A percentile compares a stretch with the other conserved stretches of the same genome.
Evolutionary conservation across 2,797 vertebrate species (phyloP).

Genomic region (Malurus splendens): DNA sequence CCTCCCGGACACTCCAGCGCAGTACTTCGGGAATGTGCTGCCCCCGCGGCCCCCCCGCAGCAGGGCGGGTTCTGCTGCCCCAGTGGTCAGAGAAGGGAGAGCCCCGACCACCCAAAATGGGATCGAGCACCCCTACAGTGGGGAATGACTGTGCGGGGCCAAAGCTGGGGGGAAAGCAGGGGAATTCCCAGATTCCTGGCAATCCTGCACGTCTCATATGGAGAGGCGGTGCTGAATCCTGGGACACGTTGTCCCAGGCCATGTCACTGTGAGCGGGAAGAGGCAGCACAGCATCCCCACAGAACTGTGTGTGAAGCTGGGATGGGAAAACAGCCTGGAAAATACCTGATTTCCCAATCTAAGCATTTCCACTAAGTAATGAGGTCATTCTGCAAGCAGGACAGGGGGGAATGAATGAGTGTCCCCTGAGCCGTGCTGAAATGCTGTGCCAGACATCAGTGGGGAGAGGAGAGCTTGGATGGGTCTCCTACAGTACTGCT

Average conservation of each 20-base stretch:
- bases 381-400: accelerated
- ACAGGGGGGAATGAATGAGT: not conserved
- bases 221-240: not conserved
- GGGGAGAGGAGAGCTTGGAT: accelerated
- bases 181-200: not conserved
- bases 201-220: not conserved
- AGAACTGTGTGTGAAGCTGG: accelerated
- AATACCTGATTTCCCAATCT: not conserved
- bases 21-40: not conserved
- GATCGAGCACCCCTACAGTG: accelerated
- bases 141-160: not conserved
- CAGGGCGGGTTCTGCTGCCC: not conserved
- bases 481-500: accelerated
- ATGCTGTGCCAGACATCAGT: accelerated
- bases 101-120: not conserved
- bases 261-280: not conserved
- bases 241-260: accelerated
- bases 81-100: not conserved
- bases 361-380: not conserved
- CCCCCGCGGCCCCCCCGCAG: accelerated
- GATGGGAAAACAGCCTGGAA: not conserved
- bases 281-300: not conserved
- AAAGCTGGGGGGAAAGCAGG: not conserved
- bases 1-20: accelerated
- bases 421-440: not conserved